Evolutionary conservation across 1,140 invertebrate genomes (phyloP), one percentile per base, ranked within the genome.

Genomic region (Drosophila lowei): DNA sequence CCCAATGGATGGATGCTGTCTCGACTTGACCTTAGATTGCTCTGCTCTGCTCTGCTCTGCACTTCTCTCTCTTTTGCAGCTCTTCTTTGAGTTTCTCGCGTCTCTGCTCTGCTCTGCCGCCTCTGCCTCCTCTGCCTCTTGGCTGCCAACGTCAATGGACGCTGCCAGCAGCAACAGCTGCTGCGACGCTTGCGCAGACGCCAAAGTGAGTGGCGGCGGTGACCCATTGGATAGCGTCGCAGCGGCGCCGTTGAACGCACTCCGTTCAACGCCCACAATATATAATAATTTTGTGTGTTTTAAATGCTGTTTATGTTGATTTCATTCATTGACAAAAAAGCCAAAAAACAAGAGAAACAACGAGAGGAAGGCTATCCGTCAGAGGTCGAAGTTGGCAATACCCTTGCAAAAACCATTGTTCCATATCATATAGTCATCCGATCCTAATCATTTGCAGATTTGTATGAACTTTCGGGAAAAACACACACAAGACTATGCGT

Each of bases 231-330:
- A 65, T 38, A 38, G 81, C 66, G 83, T 81, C 78, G 48, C 47
- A 52, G 54, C 71, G 81, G 81, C 81, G 81, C 81, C 81, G 80
- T 46, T 72, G 57, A 88, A 72, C 81, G 81, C 81, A 86, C 85
- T 86, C 83, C 65, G 64, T 63, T 58, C 56, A 63, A 86, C 83
- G 83, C 83, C 83, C 83, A 86, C 83, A 68, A 88, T 83, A 83
- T 65, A 81, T 64, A 65, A 60, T 30, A 55, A 49, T 78, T 63
- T 72, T 65, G 73, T 76, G 78, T 79, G 54, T 70, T 70, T 70
- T 85, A 59, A 73, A 68, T 79, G 67, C 80, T 60, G 66, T 72
- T 85, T 85, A 77, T 77, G 77, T 81, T 74, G 49, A 67, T 83
- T 78, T 72, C 84, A 88, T 88, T 88, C 83, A 88, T 85, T 48